phyloP scores from a whole-genome alignment of 2,797 vertebrate genomes.

The Propithecus deckenii region DNA sequence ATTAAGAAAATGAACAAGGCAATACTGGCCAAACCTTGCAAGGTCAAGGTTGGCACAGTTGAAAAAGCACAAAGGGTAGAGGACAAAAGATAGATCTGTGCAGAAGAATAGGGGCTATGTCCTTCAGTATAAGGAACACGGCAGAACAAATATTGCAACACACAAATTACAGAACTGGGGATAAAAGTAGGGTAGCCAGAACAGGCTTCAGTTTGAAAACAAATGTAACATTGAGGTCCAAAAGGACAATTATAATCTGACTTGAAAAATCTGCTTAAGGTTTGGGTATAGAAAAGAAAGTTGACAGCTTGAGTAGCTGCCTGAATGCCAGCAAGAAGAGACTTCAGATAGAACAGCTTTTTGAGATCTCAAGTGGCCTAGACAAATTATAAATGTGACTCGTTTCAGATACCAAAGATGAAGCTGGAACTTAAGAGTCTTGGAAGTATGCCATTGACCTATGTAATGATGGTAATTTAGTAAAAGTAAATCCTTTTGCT shows the following conservation, averaged over 20 bases:
- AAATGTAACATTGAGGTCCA: background rate
- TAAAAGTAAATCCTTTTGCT: background rate
- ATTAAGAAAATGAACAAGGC: too few species aligned
- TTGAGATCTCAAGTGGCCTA: background rate
- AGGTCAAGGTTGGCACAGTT: too few species aligned
- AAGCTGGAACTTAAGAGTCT: background rate
- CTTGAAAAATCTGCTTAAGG: background rate
- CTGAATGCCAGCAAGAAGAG: background rate
- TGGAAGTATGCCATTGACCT: background rate
- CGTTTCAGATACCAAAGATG: background rate
- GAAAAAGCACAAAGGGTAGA: too few species aligned
- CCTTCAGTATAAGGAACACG: background rate
- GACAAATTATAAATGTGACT: background rate
- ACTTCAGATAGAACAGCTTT: background rate
- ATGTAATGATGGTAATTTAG: background rate
- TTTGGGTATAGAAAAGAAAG: background rate
- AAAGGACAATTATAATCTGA: background rate
- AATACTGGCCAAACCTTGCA: too few species aligned
- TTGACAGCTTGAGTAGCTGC: background rate
- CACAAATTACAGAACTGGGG: background rate
- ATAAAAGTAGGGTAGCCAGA: background rate
- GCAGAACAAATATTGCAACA: background rate
- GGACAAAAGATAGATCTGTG: too few species aligned
- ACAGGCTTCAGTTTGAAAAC: background rate
- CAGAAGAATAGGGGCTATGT: background rate